A percentile compares a stretch with the other conserved stretches of the same genome.
Conservation (phyloP, 2,797 vertebrate genomes). For the Chelon labrosus region DNA sequence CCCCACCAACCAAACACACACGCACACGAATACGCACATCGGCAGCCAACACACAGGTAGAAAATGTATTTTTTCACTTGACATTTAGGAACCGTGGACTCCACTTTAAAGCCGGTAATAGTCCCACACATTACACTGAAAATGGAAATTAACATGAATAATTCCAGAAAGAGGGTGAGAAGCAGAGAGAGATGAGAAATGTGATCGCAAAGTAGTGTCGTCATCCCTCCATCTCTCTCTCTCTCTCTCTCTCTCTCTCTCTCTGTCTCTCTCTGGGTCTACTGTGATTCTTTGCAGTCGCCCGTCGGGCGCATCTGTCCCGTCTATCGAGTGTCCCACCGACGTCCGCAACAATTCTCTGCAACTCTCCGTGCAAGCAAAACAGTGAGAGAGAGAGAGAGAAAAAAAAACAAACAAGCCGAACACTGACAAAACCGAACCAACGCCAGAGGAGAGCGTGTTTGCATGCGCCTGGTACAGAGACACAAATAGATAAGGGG, state of each 20-base stretch:
- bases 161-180: neutral
- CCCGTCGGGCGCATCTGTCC: conserved; percentile 29
- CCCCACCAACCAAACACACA: neutral
- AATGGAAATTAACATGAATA: neutral
- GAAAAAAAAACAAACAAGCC: conserved; percentile 47
- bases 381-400: conserved; percentile 76
- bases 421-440: conserved; percentile 61
- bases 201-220: neutral
- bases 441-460: conserved; percentile 12
- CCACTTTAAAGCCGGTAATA: conserved; percentile 1
- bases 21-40: neutral
- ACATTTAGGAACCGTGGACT: neutral
- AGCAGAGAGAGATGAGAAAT: too few species aligned
- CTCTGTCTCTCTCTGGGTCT: neutral
- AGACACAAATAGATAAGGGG: neutral
- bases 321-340: conserved; percentile 52
- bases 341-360: conserved; percentile 46
- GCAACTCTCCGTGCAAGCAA: conserved; percentile 57
- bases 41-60: neutral
- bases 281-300: conserved; percentile 15
- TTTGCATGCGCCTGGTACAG: neutral
- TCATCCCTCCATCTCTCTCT: neutral
- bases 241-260: neutral
- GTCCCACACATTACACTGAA: neutral
- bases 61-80: neutral